Evolutionary conservation across 2,113 vertebrate species (phyloP).

Genomic region (Melanotaenia duboulayi): DNA sequence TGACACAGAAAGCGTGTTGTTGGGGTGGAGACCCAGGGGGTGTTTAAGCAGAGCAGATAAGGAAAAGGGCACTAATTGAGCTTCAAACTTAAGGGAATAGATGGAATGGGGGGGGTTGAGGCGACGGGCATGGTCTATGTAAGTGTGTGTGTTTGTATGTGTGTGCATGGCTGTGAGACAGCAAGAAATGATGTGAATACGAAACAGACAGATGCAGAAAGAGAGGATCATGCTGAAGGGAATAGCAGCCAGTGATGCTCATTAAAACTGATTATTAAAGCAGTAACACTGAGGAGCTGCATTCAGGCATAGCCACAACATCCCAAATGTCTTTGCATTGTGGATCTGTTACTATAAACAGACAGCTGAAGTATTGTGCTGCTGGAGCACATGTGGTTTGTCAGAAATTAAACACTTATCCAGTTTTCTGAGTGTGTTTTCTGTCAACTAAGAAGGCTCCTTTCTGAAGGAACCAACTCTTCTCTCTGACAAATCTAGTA

Average conservation of each 20-base stretch:
- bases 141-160: conserved; percentile 20
- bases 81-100: conserved; percentile 71
- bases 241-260: conserved; percentile 81
- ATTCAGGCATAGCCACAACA: conserved; percentile 65
- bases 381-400: background rate
- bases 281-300: conserved; percentile 76
- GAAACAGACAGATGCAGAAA: conserved; percentile 32
- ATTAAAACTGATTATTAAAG: conserved; percentile 87
- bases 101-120: conserved; percentile 14
- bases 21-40: conserved; percentile 45
- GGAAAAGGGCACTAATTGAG: conserved; percentile 80
- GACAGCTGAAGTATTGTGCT: conserved; percentile 32
- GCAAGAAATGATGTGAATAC: background rate
- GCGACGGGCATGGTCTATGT: background rate
- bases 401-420: conserved; percentile 44
- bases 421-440: background rate
- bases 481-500: too few species aligned
- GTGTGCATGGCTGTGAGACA: background rate
- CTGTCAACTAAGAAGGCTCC: too few species aligned
- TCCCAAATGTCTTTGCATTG: conserved; percentile 53
- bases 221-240: conserved; percentile 73
- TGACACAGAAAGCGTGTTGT: conserved; percentile 28
- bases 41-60: conserved; percentile 69
- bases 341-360: conserved; percentile 43
- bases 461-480: too few species aligned